Evolutionary conservation across 1,140 invertebrate species (phyloP).

Genomic region (Nasonia vitripennis): DNA sequence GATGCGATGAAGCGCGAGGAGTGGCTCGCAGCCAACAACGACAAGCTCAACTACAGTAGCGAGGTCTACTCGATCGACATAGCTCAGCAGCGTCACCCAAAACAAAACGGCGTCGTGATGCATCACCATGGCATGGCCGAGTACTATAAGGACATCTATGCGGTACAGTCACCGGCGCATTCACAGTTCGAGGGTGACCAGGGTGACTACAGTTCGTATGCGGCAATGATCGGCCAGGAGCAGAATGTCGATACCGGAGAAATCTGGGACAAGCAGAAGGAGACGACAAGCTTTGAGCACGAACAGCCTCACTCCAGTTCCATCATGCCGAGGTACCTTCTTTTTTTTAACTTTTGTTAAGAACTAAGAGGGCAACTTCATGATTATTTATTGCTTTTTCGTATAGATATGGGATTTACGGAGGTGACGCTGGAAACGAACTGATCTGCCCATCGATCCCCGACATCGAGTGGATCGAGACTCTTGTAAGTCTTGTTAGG

Average conservation of each 20-base stretch:
- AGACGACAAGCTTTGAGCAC: conserved; percentile 83
- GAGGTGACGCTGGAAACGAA: conserved; percentile 68
- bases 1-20: conserved; percentile 68
- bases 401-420: conserved; percentile 69
- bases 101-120: conserved; percentile 67
- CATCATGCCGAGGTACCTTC: conserved; percentile 69
- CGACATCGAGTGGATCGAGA: conserved; percentile 82
- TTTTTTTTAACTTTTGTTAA: conserved; percentile 15
- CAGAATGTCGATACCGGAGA: conserved; percentile 74
- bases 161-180: conserved; percentile 61
- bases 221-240: conserved; percentile 68
- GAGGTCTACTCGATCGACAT: conserved; percentile 70
- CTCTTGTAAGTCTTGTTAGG: conserved; percentile 86
- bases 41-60: conserved; percentile 67
- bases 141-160: conserved; percentile 71
- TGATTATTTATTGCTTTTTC: conserved; percentile 40
- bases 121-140: conserved; percentile 59
- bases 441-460: conserved; percentile 71
- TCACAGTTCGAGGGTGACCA: conserved; percentile 69
- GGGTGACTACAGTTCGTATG: conserved; percentile 68
- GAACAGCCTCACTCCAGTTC: conserved; percentile 78
- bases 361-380: neutral
- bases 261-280: conserved; percentile 77
- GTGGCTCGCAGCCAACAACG: conserved; percentile 61
- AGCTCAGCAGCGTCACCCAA: conserved; percentile 63